phyloP scores from a whole-genome alignment of 2,113 vertebrate species.

The Lasiurus cinereus region DNA sequence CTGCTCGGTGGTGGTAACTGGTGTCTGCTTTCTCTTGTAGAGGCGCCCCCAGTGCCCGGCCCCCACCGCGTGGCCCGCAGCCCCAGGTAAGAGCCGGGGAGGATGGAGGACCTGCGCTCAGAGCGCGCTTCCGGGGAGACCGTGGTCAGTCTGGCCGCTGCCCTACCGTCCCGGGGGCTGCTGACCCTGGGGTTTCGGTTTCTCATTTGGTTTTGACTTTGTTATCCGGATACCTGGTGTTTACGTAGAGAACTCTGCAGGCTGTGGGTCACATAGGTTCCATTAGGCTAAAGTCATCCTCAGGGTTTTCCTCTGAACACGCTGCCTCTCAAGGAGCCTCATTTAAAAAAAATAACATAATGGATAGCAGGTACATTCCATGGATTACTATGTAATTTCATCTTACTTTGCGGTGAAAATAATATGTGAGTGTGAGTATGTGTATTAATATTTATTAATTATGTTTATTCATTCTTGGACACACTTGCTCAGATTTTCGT shows the following conservation, averaged over 20 bases:
- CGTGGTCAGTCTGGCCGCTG: neutral
- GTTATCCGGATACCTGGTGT: neutral
- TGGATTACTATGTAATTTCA: neutral
- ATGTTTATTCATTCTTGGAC: neutral
- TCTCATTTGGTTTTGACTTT: neutral
- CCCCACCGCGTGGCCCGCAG: neutral
- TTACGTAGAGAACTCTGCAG: neutral
- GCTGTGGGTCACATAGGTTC: neutral
- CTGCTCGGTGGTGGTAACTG: neutral
- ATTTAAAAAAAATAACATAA: neutral
- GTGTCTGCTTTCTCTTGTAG: neutral
- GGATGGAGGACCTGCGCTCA: neutral
- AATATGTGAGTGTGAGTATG: accelerated
- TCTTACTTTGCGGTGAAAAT: neutral
- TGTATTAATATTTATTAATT: no score
- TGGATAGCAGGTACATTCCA: neutral
- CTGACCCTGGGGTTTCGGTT: neutral
- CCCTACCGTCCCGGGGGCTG: neutral
- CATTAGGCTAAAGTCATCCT: neutral
- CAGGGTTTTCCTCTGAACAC: neutral
- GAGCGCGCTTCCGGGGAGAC: accelerated
- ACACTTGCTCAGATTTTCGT: neutral
- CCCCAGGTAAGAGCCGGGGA: neutral
- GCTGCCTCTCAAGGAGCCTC: neutral
- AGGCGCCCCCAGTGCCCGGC: neutral